Base-by-base conservation (phyloP, 2,113 vertebrate species). In the Paralichthys olivaceus region DNA sequence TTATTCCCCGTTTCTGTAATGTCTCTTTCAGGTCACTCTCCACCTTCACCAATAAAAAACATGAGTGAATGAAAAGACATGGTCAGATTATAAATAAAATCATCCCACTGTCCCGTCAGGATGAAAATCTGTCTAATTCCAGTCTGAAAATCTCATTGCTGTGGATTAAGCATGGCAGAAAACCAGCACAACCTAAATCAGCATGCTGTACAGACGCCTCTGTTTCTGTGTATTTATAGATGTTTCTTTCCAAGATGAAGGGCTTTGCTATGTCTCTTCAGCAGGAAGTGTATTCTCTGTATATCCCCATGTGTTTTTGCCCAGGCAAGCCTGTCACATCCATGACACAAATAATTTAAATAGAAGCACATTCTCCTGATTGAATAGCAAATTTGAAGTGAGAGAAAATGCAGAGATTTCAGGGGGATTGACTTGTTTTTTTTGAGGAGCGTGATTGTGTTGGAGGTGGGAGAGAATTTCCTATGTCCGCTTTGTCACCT, bases 21-120 rank as follows among this genome's bases (percentile, higher is more conserved):
- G 70, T 84, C 64, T 89, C 79, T 87, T 87, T 86, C 72, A 85
- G 72, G 63, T 75, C 68, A 67, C 20, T 67, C 56, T 80, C 70
- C 72, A 82, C 71, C 71, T 81, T 72, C 37, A 53, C 55, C 29
- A 37, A 7, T 8, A 69, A 65, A 58, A 74, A 75, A 49, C 4
- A 0, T 40, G 11, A 72, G 23, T 17, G 25, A 79, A 61, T n/a
- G 23, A 22, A 77, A 55, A 75, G 45, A 64, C 23, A 54, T 57
- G 47, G 51, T 14, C 78, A 56, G 47, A 54, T 83, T 70, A n/a
- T 2, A 32, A 80, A 72, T n/a, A 57, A 12, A 51, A 8, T 47
- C 75, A 13, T 69, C 64, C 40, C 60, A 51, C 51, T 37, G 53
- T 69, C 43, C n/a, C 23, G 7, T 72, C 54, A 3, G 64, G 77